These are phyloP conservation scores for Hydroisotoma schaefferi DNA, from an alignment of 2,888 invertebrate genomes.

Conservation along the genomic window DNA sequence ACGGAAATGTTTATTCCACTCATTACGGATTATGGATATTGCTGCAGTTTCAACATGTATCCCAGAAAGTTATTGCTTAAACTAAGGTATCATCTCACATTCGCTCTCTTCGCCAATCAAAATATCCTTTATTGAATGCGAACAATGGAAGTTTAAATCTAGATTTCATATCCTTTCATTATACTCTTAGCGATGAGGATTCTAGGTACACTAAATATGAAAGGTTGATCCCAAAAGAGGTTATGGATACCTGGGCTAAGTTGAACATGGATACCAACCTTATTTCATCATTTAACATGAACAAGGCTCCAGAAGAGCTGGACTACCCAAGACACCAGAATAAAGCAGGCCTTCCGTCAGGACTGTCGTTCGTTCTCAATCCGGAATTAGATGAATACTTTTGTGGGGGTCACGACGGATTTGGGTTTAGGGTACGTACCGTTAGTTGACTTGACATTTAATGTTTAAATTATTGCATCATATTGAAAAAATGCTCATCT, in stretches of 20 bases:
- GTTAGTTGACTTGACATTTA: background rate
- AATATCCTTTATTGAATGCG: too few species aligned
- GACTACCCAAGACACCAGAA: conserved; percentile 19
- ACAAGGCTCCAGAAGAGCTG: too few species aligned
- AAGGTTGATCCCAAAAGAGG: background rate
- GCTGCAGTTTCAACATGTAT: conserved; percentile 50
- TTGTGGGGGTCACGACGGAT: background rate
- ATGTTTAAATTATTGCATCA: background rate
- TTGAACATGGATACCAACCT: conserved; percentile 2
- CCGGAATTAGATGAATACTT: conserved; percentile 7
- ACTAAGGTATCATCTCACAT: conserved; percentile 19
- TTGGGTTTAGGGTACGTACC: conserved; percentile 7
- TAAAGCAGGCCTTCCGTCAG: conserved; percentile 22
- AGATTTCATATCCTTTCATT: too few species aligned
- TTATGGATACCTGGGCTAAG: too few species aligned
- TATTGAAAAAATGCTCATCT: background rate
- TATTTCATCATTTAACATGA: too few species aligned
- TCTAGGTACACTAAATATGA: background rate
- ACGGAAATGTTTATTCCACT: conserved; percentile 69
- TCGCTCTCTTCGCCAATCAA: too few species aligned
- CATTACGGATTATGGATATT: conserved; percentile 77
- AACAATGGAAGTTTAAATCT: too few species aligned
- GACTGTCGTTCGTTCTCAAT: conserved; percentile 1
- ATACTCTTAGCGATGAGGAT: background rate
- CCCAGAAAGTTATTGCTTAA: conserved; percentile 16